Evolutionary conservation across 92 coral and sea anemone genomes (phyloP).

Genomic region (Heliopora coerulea): DNA sequence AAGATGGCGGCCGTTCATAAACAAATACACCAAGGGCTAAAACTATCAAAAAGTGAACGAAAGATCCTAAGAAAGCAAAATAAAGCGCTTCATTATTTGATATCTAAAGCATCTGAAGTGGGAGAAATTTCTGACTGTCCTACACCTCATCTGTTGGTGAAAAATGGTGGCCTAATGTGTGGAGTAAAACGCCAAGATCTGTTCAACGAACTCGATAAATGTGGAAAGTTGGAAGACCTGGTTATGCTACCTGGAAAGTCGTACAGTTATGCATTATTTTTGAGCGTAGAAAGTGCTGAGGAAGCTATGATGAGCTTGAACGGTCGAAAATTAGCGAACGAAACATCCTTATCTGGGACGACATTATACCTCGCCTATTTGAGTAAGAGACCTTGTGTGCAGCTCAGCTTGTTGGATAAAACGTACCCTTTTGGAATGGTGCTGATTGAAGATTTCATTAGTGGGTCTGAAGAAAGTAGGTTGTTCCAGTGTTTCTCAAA

Average conservation of each 20-base stretch:
- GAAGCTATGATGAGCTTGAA: conserved; percentile 69
- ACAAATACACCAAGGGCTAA: conserved; percentile 34
- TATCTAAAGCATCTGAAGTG: conserved; percentile 59
- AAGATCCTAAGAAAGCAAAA: conserved; percentile 80
- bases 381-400: conserved; percentile 56
- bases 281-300: conserved; percentile 53
- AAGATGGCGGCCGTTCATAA: conserved; percentile 28
- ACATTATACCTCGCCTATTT: conserved; percentile 73
- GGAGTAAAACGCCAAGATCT: conserved; percentile 74
- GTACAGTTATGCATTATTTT: conserved; percentile 73
- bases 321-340: conserved; percentile 61
- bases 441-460: conserved; percentile 70
- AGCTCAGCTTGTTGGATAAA: conserved; percentile 39
- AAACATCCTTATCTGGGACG: conserved; percentile 58
- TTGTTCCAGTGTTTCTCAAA: conserved; percentile 50
- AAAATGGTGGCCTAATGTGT: conserved; percentile 94
- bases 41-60: conserved; percentile 84
- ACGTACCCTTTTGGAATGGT: conserved; percentile 72
- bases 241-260: conserved; percentile 89
- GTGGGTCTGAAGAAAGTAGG: conserved; percentile 64
- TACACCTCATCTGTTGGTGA: conserved; percentile 75
- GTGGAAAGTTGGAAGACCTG: conserved; percentile 70
- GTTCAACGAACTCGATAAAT: conserved; percentile 59
- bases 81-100: conserved; percentile 65
- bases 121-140: conserved; percentile 68